A percentile compares a stretch with the other conserved stretches of the same genome.
Conservation (phyloP, 2,113 vertebrate species). For the Eubucco bourcierii region DNA sequence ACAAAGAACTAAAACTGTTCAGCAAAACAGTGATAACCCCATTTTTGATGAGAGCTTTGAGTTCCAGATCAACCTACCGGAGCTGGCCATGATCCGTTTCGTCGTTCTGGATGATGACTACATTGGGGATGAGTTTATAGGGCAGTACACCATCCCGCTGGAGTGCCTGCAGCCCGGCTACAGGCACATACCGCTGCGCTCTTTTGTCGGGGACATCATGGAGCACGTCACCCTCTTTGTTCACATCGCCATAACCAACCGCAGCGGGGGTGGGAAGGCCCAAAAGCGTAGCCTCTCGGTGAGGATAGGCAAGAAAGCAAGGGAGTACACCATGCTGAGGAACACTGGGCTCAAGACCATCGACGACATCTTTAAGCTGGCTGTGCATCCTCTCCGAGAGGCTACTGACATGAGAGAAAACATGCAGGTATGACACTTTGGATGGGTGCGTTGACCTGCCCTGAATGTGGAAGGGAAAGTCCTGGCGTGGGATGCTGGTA, state of each 20-base stretch:
- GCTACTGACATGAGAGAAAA: conserved; percentile 93
- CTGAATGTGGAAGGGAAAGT: not conserved
- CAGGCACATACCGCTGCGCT: conserved; percentile 90
- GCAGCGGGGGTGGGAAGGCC: conserved; percentile 92
- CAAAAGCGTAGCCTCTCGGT: conserved; percentile 90
- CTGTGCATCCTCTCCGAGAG: conserved; percentile 85
- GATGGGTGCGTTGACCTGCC: not conserved
- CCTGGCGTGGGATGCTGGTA: not conserved
- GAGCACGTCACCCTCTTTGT: conserved; percentile 92
- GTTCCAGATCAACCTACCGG: conserved; percentile 95
- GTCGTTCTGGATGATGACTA: conserved; percentile 96
- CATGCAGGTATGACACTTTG: conserved; percentile 81
- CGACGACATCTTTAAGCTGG: conserved; percentile 91
- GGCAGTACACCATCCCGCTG: conserved; percentile 91
- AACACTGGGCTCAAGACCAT: conserved; percentile 87
- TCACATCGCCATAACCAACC: conserved; percentile 93
- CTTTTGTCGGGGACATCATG: conserved; percentile 88
- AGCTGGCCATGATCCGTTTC: conserved; percentile 94
- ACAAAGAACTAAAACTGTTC: conserved; percentile 93
- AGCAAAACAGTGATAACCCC: conserved; percentile 94
- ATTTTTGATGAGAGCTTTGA: conserved; percentile 98
- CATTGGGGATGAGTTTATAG: conserved; percentile 98
- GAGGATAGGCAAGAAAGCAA: conserved; percentile 85
- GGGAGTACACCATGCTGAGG: conserved; percentile 91
- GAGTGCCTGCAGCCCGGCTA: conserved; percentile 96